Conservation (phyloP, 2,113 vertebrate genomes). For the Calcarius ornatus region DNA sequence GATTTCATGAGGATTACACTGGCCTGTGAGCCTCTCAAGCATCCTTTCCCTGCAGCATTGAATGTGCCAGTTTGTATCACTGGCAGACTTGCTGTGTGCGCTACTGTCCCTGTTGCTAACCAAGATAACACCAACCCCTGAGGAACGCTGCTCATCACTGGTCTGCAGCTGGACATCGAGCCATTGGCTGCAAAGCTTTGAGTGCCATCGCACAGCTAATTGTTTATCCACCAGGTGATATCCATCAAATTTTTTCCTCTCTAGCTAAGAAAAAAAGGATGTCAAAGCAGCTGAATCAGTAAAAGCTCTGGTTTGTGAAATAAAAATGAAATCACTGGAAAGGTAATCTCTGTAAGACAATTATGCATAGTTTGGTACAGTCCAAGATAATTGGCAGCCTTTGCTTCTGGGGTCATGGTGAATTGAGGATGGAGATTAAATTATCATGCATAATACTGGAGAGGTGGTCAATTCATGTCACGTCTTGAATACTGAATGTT, state of each 20-base stretch:
- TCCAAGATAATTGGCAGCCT: background rate
- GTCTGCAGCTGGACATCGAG: background rate
- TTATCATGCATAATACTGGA: background rate
- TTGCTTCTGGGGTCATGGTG: background rate
- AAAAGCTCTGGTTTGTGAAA: background rate
- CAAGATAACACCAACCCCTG: too few relatives aligned
- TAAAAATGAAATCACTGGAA: background rate
- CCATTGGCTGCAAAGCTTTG: background rate
- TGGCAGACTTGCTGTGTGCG: background rate
- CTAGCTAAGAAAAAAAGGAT: background rate
- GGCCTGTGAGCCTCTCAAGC: background rate
- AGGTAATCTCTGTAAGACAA: background rate
- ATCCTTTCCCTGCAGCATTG: background rate
- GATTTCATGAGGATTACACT: background rate
- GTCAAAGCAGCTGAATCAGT: background rate
- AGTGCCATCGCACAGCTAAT: background rate
- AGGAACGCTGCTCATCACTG: background rate
- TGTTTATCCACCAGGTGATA: background rate
- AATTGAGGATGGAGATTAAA: background rate
- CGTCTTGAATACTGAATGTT: conserved; percentile 18
- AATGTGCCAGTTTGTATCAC: background rate
- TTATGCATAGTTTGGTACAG: background rate
- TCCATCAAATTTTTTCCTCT: background rate
- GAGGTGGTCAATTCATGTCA: background rate
- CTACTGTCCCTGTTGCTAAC: too few relatives aligned